Evolutionary conservation across 2,888 invertebrate genomes (phyloP).

Genomic region (Cantharis rufa): DNA sequence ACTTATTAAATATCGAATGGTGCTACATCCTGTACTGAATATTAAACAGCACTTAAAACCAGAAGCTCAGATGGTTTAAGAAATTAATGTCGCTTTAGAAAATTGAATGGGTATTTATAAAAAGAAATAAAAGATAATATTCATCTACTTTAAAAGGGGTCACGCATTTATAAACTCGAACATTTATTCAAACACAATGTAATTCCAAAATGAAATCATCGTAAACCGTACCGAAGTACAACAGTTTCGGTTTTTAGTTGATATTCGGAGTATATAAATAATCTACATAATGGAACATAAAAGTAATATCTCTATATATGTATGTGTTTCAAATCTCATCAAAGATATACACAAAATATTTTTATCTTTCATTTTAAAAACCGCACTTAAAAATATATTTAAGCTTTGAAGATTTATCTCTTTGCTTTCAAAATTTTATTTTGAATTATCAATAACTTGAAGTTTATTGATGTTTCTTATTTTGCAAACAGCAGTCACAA

Average conservation of each 20-base stretch:
- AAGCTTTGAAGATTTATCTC: not conserved
- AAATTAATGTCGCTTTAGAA: not conserved
- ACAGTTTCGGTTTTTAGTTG: not conserved
- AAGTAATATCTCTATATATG: not conserved
- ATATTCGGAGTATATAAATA: not conserved
- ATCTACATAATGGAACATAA: not conserved
- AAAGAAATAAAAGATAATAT: slow-evolving; percentile 1
- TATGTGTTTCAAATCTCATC: not conserved
- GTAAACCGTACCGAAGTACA: not conserved
- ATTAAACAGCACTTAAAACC: slow-evolving; percentile 3
- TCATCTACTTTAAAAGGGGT: not conserved
- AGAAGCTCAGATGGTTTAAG: slow-evolving; percentile 4
- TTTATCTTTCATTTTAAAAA: not conserved
- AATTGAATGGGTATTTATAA: slow-evolving; percentile 1
- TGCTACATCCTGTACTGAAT: not conserved
- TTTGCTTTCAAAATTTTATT: not conserved
- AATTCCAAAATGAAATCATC: not conserved
- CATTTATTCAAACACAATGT: not conserved
- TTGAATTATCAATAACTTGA: not conserved
- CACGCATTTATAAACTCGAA: slow-evolving; percentile 1
- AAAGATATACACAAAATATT: not conserved
- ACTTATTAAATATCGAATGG: not conserved
- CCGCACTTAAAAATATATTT: not conserved
- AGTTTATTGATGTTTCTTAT: not conserved
- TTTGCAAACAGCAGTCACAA: not conserved